Evolutionary conservation across 2,113 vertebrate genomes (phyloP), one percentile per base, ranked within the genome.

Genomic region (Lontra canadensis): DNA sequence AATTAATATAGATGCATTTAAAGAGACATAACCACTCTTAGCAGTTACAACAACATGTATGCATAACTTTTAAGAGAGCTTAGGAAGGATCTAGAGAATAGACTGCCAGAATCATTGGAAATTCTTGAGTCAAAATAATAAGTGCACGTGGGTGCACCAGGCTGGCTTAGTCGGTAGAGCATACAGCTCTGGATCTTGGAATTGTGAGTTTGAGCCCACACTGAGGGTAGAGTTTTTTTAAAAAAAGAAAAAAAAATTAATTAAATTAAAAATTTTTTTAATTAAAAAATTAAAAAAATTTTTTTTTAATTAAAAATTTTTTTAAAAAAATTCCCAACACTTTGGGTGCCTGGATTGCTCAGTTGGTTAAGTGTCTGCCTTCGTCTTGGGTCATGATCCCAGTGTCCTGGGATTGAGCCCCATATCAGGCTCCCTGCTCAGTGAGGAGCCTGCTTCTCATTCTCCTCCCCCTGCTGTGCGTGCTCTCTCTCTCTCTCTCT

Each of bases 41-140:
- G 18, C 4, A 61, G 4, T 87, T 84, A n/a, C 55, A 78, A 76
- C 55, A 73, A 39, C 4, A 42, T 65, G 1, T 78, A 47, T 74
- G 13, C 29, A 47, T 85, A 92, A 81, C 85, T 92, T 73, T 92
- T 92, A n/a, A 81, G 52, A 97, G 39, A n/a, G 42, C 25, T 39
- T 74, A 91, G 9, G 39, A 88, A 84, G 20, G 13, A 63, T 73
- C 10, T 4, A 42, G 57, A 87, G 8, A 69, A 42, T 61, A 17
- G 26, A 80, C 52, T 81, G 2, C 21, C 73, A 25, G 36, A 73
- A 42, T 88, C 82, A 71, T 10, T 84, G 14, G 12, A 69, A 94
- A 84, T 80, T 92, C 29, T 80, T 73, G 20, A 94, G 14, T 91
- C 9, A 49, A 21, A 90, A 95, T 86, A 96, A 89, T 83, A 47